Base-by-base conservation (phyloP, 2,888 invertebrate genomes). In the Sarcophaga carnaria region DNA sequence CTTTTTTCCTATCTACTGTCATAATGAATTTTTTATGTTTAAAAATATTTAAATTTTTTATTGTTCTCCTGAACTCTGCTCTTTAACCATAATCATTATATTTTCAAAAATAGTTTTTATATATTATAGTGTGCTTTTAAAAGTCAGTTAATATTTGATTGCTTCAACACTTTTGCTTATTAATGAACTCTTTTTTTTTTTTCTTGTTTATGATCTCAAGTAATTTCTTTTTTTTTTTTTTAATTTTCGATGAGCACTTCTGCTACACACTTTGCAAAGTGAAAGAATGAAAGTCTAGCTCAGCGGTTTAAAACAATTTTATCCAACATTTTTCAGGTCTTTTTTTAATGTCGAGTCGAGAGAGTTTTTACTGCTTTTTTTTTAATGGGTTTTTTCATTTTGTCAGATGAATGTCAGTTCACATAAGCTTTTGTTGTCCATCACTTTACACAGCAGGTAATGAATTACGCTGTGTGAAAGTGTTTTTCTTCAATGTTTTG, bases 251-350 rank as follows among this genome's bases (percentile, higher is more conserved):
- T 54, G 11, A 70, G 17, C 45, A 64, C 14, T 80, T 71, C 37
- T 37, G 37, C 12, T 20, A 59, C 12, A 14, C 54, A 54, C 59
- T 75, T 83, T 45, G 75, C 78, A 66, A 87, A 87, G 80, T 84
- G 75, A 87, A 87, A 84, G 81, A 84, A 87, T 76, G 85, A 87
- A 87, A 87, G 87, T 87, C 66, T 80, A 45, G 37, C 49, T 72
- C 60, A 77, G 63, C 27, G 22, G 69, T 54, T 71, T 70, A 66
- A 12, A 54, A 62, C 45, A 77, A 62, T 70, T 70, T 54, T 8
- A 45, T 60, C 60, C 45, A 25, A 67, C 14, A 20, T 59, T 54
- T 54, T 66, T 76, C 37, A 54, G 17, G 11, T 27, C 20, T 47
- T 74, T 63, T 47, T 12, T 69, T 25, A 54, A 22, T 47, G 60